Evolutionary conservation across 2,113 vertebrate genomes (phyloP).

Genomic region (Ceyx margarethae): DNA sequence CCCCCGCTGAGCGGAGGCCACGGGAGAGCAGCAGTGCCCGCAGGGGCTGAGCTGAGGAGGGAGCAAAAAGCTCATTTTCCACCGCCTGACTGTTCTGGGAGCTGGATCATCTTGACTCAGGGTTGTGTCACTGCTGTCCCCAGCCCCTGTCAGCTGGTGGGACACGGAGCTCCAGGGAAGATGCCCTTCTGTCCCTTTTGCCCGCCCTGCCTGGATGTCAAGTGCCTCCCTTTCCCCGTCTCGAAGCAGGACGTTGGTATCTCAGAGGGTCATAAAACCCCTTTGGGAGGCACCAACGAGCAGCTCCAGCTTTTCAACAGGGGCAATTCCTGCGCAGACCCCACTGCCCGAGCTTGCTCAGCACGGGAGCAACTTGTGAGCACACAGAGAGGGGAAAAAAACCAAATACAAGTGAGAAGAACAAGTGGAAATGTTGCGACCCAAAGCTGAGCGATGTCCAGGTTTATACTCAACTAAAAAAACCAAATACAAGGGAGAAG

Average conservation of each 20-base stretch:
- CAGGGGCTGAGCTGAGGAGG: too few species aligned
- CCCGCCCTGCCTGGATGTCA: not conserved
- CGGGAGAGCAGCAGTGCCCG: not conserved
- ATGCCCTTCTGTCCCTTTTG: not conserved
- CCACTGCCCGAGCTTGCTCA: not conserved
- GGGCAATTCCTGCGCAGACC: not conserved
- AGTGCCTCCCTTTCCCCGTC: not conserved
- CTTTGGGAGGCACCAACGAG: accelerated
- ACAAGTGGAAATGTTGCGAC: too few species aligned
- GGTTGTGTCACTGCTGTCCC: not conserved
- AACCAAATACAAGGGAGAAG: not conserved
- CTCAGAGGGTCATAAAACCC: not conserved
- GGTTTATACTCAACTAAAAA: not conserved
- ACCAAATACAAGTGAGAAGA: too few species aligned
- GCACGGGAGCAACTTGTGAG: not conserved
- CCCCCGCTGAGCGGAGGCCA: accelerated
- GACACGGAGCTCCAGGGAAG: not conserved
- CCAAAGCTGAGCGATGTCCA: too few species aligned
- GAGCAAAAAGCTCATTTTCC: not conserved
- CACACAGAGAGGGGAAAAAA: too few species aligned
- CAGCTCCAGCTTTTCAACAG: not conserved
- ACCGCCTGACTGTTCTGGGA: not conserved
- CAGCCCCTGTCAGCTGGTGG: accelerated
- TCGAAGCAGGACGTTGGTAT: not conserved
- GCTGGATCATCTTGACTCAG: not conserved